phyloP scores from a whole-genome alignment of 64 coral and sea anemone species.

The Porites lutea region DNA sequence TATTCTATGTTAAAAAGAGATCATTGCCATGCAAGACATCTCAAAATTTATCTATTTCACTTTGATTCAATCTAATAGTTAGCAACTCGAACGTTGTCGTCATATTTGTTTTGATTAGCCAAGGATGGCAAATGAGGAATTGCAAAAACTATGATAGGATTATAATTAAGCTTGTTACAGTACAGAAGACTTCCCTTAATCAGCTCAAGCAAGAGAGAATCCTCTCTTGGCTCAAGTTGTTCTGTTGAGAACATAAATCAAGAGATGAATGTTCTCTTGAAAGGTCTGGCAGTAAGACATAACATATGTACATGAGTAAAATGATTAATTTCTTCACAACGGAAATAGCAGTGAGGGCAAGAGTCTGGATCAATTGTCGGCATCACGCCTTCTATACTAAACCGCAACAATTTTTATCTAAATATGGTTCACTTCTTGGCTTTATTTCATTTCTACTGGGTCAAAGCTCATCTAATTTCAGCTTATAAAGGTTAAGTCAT shows the following conservation, averaged over 20 bases:
- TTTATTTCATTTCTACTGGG: neutral
- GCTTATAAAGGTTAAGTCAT: neutral
- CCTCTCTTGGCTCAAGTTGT: neutral
- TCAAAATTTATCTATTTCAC: no score
- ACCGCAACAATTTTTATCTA: neutral
- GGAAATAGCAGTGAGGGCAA: neutral
- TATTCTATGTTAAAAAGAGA: no score
- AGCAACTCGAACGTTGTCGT: neutral
- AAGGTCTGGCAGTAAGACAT: neutral
- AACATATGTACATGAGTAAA: neutral
- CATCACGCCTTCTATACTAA: neutral
- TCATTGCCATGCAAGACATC: no score
- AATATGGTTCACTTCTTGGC: conserved; percentile 12
- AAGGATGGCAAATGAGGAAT: neutral
- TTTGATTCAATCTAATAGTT: no score
- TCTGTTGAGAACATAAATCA: neutral
- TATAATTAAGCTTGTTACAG: conserved; percentile 18
- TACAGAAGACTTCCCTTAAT: conserved; percentile 3
- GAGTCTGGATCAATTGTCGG: neutral
- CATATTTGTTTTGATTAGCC: no score
- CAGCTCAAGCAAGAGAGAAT: neutral
- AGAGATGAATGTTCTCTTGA: neutral
- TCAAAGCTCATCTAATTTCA: neutral
- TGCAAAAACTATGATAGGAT: neutral
- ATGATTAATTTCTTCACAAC: neutral